Conservation (phyloP, 35 echinoderm and acorn worm genomes). For the Anneissia japonica region DNA sequence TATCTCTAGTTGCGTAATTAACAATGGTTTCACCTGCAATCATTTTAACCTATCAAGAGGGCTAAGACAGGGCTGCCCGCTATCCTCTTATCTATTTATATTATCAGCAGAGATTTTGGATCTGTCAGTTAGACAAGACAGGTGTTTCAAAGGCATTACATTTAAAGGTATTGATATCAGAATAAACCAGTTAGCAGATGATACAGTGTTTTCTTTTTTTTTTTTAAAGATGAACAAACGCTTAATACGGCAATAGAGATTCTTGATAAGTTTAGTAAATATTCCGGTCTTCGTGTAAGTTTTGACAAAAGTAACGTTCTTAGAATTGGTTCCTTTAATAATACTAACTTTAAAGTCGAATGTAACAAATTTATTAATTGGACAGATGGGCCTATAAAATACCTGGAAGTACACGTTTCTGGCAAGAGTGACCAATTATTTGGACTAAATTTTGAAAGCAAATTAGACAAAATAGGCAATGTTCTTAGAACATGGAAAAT, state of each 20-base stretch:
- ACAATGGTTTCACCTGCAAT: conserved; percentile 37
- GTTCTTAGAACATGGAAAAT: conserved; percentile 27
- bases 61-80: conserved; percentile 45
- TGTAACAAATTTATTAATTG: neutral
- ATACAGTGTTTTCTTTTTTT: too few relatives aligned
- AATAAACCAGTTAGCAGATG: conserved; percentile 29
- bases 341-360: neutral
- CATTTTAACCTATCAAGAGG: conserved; percentile 33
- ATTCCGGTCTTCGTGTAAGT: conserved; percentile 36
- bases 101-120: conserved; percentile 30
- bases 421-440: conserved; percentile 10
- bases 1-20: conserved; percentile 49
- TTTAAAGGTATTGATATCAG: conserved; percentile 14
- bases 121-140: conserved; percentile 4
- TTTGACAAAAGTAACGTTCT: conserved; percentile 35
- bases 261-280: neutral
- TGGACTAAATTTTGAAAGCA: conserved; percentile 17
- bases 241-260: neutral
- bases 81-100: conserved; percentile 50
- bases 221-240: conserved; percentile 18
- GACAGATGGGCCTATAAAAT: conserved; percentile 25
- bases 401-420: conserved; percentile 28
- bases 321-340: neutral
- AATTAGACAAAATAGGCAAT: conserved; percentile 19
- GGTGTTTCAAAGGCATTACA: conserved; percentile 27